Percentiles rank a stretch among this genome's conserved stretches.
These are phyloP conservation scores for Rugalucina vietnamica DNA, from an alignment of 2,888 invertebrate species.

Conservation along the genomic window DNA sequence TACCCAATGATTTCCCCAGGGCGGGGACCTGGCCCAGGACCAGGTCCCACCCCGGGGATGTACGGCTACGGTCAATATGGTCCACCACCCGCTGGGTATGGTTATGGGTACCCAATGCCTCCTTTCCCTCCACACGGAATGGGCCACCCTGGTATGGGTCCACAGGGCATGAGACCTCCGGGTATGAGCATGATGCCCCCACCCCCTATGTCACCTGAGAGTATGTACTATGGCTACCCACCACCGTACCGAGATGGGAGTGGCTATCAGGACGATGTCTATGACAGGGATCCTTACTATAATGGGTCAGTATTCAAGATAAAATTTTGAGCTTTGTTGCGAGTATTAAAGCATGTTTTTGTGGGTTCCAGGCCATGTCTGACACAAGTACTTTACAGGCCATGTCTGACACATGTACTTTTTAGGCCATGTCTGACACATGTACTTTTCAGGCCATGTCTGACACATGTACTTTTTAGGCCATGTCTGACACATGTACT, in stretches of 20 bases:
- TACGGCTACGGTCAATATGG: constrained; percentile 37
- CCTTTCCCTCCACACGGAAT: constrained; percentile 5
- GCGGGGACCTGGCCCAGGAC: constrained; percentile 43
- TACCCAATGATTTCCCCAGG: constrained; percentile 28
- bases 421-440: too few species aligned
- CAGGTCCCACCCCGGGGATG: constrained; percentile 41
- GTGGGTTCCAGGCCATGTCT: too few species aligned
- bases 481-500: too few species aligned
- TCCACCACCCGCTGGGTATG: constrained; percentile 57
- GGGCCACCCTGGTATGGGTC: neutral
- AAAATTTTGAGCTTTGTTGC: too few species aligned
- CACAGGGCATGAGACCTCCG: constrained; percentile 25
- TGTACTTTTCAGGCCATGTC: too few species aligned
- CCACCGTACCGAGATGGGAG: constrained; percentile 43
- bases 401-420: too few species aligned
- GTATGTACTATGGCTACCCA: constrained; percentile 65
- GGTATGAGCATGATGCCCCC: constrained; percentile 45
- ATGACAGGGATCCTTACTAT: constrained; percentile 52
- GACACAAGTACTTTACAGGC: too few species aligned
- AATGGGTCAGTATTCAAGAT: constrained; percentile 8
- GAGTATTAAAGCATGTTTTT: too few species aligned
- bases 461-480: too few species aligned
- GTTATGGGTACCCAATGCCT: constrained; percentile 47
- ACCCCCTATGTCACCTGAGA: constrained; percentile 53
- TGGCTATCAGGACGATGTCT: constrained; percentile 61